Evolutionary conservation across 2,797 vertebrate species (phyloP).

Genomic region (Silurus aristotelis): DNA sequence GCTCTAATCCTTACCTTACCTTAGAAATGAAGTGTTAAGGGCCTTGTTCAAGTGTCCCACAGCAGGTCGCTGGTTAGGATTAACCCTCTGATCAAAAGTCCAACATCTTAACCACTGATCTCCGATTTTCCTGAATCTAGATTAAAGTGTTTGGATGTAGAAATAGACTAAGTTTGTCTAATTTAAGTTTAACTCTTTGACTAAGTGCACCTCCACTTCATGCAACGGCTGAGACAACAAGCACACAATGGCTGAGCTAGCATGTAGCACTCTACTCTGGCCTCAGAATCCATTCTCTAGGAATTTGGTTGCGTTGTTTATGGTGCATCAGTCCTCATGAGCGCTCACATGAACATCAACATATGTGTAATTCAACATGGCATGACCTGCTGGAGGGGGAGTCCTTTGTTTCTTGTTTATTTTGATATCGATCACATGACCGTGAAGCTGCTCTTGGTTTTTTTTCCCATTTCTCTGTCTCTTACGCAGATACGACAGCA

Average conservation of each 20-base stretch:
- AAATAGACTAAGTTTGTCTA: not conserved
- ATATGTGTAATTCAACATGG: constrained; percentile 41
- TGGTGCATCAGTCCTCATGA: not conserved
- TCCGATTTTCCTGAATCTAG: not conserved
- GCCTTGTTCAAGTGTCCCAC: too few relatives aligned
- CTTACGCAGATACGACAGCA: constrained; percentile 60
- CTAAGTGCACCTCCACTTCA: not conserved
- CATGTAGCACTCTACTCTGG: not conserved
- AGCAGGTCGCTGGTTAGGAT: too few relatives aligned
- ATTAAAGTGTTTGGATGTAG: not conserved
- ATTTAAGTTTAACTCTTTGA: not conserved
- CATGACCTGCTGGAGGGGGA: constrained; percentile 44
- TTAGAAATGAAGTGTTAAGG: too few relatives aligned
- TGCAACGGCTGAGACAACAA: too few relatives aligned
- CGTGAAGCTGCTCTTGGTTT: constrained; percentile 24
- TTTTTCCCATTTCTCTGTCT: constrained; percentile 1
- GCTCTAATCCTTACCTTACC: too few relatives aligned
- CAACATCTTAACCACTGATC: too few relatives aligned
- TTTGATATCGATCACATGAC: constrained; percentile 63
- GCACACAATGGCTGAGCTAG: not conserved
- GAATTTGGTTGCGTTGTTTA: not conserved
- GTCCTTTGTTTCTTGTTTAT: constrained; percentile 64
- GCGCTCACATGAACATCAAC: not conserved
- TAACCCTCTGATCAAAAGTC: too few relatives aligned
- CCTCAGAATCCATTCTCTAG: not conserved